Conservation (phyloP, 2,113 vertebrate genomes). For the Echinops telfairi region DNA sequence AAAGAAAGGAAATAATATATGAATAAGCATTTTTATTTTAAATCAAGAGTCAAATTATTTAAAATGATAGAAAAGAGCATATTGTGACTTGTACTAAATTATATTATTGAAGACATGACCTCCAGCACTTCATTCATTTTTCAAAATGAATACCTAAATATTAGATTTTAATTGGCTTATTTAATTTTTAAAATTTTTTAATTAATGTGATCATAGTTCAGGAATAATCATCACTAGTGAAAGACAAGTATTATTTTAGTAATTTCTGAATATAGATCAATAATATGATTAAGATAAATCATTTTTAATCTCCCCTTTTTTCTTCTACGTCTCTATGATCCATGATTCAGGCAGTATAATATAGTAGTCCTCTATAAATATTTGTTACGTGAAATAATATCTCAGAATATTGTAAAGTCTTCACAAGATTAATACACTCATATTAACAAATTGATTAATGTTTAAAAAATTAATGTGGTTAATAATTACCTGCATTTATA, state of each 20-base stretch:
- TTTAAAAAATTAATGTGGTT: conserved; percentile 17
- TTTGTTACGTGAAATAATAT: conserved; percentile 6
- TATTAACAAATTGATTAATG: not conserved
- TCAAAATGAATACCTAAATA: not conserved
- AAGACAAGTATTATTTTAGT: conserved; percentile 20
- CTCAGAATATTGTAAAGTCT: conserved; percentile 3
- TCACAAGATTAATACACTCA: not conserved
- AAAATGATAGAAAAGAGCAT: not conserved
- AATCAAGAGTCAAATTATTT: not conserved
- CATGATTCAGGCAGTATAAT: not conserved
- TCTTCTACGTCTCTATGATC: not conserved
- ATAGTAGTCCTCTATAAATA: not conserved
- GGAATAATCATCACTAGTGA: not conserved
- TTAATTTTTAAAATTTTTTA: conserved; percentile 17
- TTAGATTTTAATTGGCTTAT: conserved; percentile 45
- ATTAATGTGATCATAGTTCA: conserved; percentile 9
- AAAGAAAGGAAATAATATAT: not conserved
- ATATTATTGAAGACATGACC: not conserved
- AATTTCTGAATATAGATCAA: not conserved
- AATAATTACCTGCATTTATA: not conserved
- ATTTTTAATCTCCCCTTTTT: conserved; percentile 22
- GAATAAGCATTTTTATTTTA: not conserved
- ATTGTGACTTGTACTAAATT: not conserved
- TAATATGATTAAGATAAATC: not conserved
- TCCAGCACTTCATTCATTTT: not conserved